phyloP scores from a whole-genome alignment of 1,140 invertebrate genomes.

The Scylla paramamosain region DNA sequence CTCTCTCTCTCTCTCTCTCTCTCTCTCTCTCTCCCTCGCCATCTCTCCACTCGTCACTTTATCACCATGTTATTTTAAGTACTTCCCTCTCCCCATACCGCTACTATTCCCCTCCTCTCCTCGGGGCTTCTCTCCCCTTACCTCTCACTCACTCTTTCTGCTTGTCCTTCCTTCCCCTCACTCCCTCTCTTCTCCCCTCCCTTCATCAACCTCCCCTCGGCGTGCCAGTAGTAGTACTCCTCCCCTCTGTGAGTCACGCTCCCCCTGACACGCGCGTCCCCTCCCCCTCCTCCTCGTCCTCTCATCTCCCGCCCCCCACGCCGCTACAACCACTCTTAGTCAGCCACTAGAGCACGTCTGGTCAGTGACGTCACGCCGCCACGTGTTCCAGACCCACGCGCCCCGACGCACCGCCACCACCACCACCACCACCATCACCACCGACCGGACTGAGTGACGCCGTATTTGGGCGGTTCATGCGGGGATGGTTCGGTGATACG shows the following conservation, averaged over 20 bases:
- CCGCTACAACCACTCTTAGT: not conserved
- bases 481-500: too few species aligned
- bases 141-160: not conserved
- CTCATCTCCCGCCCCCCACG: not conserved
- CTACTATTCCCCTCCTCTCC: not conserved
- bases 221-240: too few species aligned
- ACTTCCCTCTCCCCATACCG: not conserved
- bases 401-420: too few species aligned
- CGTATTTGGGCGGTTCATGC: too few species aligned
- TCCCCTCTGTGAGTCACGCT: not conserved
- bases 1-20: not conserved
- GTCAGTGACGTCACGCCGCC: too few species aligned
- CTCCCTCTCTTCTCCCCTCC: not conserved
- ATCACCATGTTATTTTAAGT: not conserved
- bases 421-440: too few species aligned
- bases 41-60: not conserved
- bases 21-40: not conserved
- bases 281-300: not conserved
- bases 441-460: too few species aligned
- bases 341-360: too few species aligned
- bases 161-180: not conserved
- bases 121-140: not conserved
- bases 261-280: slow-evolving; percentile 12
- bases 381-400: too few species aligned
- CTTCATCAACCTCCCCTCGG: not conserved